These are phyloP conservation scores for Andrena dorsata DNA, from an alignment of 2,888 invertebrate species.

Conservation along the genomic window DNA sequence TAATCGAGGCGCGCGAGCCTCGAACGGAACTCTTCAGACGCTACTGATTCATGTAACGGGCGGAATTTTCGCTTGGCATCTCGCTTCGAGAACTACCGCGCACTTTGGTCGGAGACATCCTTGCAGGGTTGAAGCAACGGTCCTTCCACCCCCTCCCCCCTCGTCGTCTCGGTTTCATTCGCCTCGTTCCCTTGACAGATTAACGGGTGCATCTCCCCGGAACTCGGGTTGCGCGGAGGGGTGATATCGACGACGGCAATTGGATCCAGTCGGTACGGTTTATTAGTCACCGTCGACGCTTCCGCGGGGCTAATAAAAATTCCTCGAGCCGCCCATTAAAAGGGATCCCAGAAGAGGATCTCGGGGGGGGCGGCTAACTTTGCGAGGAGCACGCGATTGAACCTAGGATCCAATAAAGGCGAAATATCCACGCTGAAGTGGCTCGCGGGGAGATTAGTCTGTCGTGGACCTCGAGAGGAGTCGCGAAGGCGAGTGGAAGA, in stretches of 20 bases:
- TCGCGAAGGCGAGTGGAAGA: neutral
- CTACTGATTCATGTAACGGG: constrained; percentile 40
- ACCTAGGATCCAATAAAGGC: constrained; percentile 36
- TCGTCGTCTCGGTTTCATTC: constrained; percentile 60
- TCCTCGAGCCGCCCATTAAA: neutral
- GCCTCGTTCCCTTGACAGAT: constrained; percentile 35
- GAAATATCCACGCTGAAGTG: constrained; percentile 16
- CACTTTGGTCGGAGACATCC: too few relatives aligned
- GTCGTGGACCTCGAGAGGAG: constrained; percentile 1
- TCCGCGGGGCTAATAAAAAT: constrained; percentile 26
- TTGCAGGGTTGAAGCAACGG: too few relatives aligned
- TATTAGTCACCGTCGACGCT: constrained; percentile 16
- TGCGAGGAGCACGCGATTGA: constrained; percentile 18
- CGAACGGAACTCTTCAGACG: constrained; percentile 13
- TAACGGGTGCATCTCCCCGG: constrained; percentile 34
- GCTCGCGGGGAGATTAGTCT: constrained; percentile 36
- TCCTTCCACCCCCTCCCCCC: constrained; percentile 31
- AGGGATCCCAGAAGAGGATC: neutral
- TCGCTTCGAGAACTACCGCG: neutral
- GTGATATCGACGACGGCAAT: constrained; percentile 4
- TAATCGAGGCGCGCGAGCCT: constrained; percentile 60
- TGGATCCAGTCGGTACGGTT: neutral
- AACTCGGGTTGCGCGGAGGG: neutral
- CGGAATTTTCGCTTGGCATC: neutral
- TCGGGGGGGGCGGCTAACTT: neutral